phyloP scores from a whole-genome alignment of 2,888 invertebrate genomes.

The Pycnomerus fuliginosus region DNA sequence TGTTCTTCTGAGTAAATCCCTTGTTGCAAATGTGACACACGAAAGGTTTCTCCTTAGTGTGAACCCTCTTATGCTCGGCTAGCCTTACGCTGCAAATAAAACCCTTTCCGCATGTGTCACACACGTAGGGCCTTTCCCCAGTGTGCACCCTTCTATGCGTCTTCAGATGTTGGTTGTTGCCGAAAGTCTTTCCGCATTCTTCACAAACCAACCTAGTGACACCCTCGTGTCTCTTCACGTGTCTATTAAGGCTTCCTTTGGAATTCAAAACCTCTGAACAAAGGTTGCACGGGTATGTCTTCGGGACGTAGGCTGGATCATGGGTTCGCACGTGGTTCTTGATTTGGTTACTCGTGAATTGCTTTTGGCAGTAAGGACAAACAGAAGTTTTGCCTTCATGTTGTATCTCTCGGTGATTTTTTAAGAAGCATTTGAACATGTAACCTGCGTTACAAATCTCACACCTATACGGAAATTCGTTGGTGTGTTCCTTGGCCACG shows the following conservation, averaged over 20 bases:
- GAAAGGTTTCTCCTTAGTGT: slow-evolving; percentile 63
- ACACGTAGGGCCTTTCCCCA: slow-evolving; percentile 23
- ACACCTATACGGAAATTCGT: neutral
- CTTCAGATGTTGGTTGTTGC: neutral
- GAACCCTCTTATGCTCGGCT: slow-evolving; percentile 48
- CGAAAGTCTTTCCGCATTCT: slow-evolving; percentile 1
- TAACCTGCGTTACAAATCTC: neutral
- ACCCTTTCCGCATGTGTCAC: slow-evolving; percentile 41
- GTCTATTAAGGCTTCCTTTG: neutral
- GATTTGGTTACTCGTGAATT: slow-evolving; percentile 4
- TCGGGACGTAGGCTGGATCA: slow-evolving; percentile 39
- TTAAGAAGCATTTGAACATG: neutral
- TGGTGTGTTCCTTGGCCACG: too few relatives aligned
- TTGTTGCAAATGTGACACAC: slow-evolving; percentile 62
- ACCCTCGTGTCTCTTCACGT: neutral
- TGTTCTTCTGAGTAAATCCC: slow-evolving; percentile 61
- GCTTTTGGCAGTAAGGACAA: neutral
- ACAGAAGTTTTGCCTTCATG: neutral
- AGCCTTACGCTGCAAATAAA: slow-evolving; percentile 40
- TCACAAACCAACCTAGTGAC: slow-evolving; percentile 1
- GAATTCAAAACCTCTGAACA: neutral
- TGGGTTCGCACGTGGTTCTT: slow-evolving; percentile 44
- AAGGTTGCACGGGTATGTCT: neutral
- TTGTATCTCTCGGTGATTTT: neutral
- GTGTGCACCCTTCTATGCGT: slow-evolving; percentile 46